These are phyloP conservation scores for Channa maculata DNA, from an alignment of 2,113 vertebrate genomes.

Conservation along the genomic window DNA sequence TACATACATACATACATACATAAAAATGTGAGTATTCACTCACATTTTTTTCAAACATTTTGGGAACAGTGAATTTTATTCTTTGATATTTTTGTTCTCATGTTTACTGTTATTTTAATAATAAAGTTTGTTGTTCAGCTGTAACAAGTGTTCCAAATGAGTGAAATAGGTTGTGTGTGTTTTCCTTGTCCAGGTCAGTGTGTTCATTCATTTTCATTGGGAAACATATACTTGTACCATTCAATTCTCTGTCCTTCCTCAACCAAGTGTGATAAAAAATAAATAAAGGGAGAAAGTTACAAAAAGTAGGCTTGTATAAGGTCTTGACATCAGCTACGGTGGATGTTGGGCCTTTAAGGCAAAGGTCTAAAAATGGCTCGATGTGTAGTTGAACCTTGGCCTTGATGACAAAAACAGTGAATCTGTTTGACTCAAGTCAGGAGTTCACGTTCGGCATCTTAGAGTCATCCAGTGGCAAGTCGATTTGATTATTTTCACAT, in stretches of 20 bases:
- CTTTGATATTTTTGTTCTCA: not conserved
- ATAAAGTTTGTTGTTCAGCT: slow-evolving; percentile 7
- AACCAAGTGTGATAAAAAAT: too few relatives aligned
- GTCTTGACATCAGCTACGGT: not conserved
- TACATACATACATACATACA: too few relatives aligned
- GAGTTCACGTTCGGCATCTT: slow-evolving; percentile 59
- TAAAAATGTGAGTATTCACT: too few relatives aligned
- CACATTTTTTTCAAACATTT: too few relatives aligned
- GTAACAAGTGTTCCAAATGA: not conserved
- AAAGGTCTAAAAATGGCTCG: not conserved
- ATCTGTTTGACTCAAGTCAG: slow-evolving; percentile 54
- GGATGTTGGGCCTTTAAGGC: not conserved
- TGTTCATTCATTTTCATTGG: not conserved
- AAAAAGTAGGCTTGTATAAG: not conserved
- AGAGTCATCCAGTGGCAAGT: slow-evolving; percentile 61
- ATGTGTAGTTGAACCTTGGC: slow-evolving; percentile 46
- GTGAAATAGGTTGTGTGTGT: too few relatives aligned
- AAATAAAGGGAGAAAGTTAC: not conserved
- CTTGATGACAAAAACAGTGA: slow-evolving; percentile 60
- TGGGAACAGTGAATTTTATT: too few relatives aligned
- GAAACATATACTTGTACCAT: not conserved
- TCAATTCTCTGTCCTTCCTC: too few relatives aligned
- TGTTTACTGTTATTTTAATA: not conserved
- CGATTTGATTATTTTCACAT: slow-evolving; percentile 78
- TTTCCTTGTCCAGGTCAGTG: too few relatives aligned